phyloP scores from a whole-genome alignment of 2,113 vertebrate genomes.

The Microcebus jonahi region DNA sequence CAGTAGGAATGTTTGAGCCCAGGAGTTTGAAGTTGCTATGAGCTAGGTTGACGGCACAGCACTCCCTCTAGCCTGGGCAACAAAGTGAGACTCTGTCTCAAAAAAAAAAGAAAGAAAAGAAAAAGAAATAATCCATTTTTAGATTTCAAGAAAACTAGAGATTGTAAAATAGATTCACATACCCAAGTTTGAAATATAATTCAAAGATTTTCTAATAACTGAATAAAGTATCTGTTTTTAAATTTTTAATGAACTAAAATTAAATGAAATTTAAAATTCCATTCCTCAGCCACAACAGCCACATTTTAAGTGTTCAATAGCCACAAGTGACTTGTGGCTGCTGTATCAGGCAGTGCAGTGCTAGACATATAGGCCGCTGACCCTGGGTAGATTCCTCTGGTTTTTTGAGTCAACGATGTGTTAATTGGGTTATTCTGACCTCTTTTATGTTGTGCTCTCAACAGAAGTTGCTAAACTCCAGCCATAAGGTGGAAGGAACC shows the following conservation, averaged over 20 bases:
- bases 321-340: neutral
- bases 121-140: neutral
- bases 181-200: neutral
- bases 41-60: too few relatives aligned
- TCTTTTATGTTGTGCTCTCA: neutral
- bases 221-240: neutral
- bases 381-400: neutral
- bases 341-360: neutral
- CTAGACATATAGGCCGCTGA: neutral
- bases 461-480: neutral
- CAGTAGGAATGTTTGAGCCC: too few relatives aligned
- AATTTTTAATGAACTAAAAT: slow-evolving; percentile 6
- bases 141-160: neutral
- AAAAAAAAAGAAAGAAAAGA: too few relatives aligned
- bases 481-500: neutral
- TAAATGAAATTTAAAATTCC: neutral
- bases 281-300: neutral
- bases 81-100: too few relatives aligned
- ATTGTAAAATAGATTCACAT: neutral
- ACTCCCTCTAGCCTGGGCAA: too few relatives aligned
- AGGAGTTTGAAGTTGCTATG: too few relatives aligned
- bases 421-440: neutral
- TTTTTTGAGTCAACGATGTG: neutral
- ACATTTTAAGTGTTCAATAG: neutral
- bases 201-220: slow-evolving; percentile 10